These are phyloP conservation scores for Tricholaema leucomelas DNA, from an alignment of 2,113 vertebrate species.

Conservation along the genomic window DNA sequence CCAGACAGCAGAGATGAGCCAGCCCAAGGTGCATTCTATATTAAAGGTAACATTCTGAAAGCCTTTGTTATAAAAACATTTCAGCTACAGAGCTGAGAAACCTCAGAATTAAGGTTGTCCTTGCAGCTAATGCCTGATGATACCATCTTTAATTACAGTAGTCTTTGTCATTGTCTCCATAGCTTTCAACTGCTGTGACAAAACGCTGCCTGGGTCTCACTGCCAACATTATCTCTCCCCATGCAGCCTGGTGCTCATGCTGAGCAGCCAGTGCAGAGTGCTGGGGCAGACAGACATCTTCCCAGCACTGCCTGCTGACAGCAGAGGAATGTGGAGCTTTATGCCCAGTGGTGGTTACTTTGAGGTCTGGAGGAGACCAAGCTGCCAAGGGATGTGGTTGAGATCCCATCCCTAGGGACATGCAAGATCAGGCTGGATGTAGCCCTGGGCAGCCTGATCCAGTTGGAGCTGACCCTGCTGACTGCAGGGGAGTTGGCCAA, in stretches of 20 bases:
- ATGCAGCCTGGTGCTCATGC: not conserved
- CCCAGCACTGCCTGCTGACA: not conserved
- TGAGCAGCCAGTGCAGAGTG: not conserved
- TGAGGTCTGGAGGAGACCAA: not conserved
- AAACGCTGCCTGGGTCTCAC: not conserved
- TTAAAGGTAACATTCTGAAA: not conserved
- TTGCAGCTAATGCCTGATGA: conserved; percentile 34
- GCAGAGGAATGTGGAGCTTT: not conserved
- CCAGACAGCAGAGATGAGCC: not conserved
- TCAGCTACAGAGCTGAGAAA: not conserved
- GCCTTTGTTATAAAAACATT: not conserved
- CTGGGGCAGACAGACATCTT: not conserved
- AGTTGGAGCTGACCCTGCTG: no score
- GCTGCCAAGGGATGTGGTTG: no score
- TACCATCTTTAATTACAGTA: conserved; percentile 44
- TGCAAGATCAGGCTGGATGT: no score
- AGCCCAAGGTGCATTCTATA: not conserved
- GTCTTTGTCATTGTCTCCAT: not conserved
- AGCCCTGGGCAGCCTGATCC: no score
- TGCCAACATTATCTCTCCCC: conserved; percentile 3
- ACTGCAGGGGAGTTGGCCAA: no score
- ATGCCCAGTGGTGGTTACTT: rapidly evolving
- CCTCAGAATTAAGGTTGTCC: not conserved
- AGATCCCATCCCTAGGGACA: no score
- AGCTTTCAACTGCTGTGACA: conserved; percentile 23